These are phyloP conservation scores for Caenorhabditis angaria DNA, from an alignment of 2,888 invertebrate genomes.

Conservation along the genomic window DNA sequence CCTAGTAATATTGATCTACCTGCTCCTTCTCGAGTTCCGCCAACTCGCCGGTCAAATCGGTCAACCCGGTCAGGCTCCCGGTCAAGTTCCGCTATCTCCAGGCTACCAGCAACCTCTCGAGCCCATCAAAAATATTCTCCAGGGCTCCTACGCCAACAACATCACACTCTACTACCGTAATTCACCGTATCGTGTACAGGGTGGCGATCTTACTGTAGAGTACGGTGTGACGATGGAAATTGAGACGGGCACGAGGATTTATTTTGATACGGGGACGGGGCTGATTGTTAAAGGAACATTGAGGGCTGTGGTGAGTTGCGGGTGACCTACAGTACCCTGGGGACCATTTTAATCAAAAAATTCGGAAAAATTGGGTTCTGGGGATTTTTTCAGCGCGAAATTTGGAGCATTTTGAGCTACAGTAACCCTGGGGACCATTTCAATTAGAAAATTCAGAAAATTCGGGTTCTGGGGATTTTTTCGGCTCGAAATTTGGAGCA, in stretches of 20 bases:
- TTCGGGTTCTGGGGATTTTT: too few species aligned
- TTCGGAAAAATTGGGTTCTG: too few species aligned
- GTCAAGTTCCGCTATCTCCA: conserved; percentile 43
- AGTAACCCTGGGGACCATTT: too few species aligned
- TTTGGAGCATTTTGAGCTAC: too few species aligned
- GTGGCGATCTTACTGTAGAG: conserved; percentile 44
- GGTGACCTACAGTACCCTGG: too few species aligned
- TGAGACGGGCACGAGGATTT: conserved; percentile 88
- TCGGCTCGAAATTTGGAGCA: too few species aligned
- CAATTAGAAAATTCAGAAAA: too few species aligned
- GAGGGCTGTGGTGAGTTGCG: conserved; percentile 83
- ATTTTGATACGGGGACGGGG: conserved; percentile 90
- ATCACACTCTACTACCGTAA: conserved; percentile 68
- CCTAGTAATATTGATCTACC: neutral
- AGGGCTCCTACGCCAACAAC: conserved; percentile 68
- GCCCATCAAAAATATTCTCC: conserved; percentile 62
- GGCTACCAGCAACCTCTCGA: conserved; percentile 45
- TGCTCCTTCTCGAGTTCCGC: conserved; percentile 11
- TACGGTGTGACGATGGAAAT: conserved; percentile 83
- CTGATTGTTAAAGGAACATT: conserved; percentile 90
- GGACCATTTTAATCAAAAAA: too few species aligned
- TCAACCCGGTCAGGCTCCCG: conserved; percentile 41
- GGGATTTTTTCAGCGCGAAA: too few species aligned
- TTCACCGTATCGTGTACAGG: conserved; percentile 60
- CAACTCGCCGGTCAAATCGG: conserved; percentile 33